These are phyloP conservation scores for Atethmia centrago DNA, from an alignment of 2,888 invertebrate genomes.

Conservation along the genomic window DNA sequence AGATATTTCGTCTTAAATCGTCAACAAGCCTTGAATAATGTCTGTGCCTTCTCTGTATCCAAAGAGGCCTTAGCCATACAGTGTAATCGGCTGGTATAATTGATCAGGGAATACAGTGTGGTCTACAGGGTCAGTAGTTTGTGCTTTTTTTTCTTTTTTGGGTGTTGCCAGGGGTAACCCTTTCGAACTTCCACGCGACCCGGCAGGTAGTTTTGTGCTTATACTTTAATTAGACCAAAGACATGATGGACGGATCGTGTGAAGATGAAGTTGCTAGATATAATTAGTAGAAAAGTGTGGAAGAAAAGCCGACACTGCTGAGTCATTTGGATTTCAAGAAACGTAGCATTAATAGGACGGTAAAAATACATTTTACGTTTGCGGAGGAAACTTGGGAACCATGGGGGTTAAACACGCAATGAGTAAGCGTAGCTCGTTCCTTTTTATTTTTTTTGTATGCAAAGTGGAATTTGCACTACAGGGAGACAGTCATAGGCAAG, in stretches of 20 bases:
- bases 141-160: too few species aligned
- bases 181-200: too few species aligned
- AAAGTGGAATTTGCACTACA: neutral
- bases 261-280: neutral
- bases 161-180: too few species aligned
- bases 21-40: neutral
- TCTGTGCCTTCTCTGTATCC: neutral
- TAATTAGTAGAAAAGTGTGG: rapidly evolving
- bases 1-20: neutral
- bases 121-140: neutral
- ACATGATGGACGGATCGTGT: neutral
- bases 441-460: constrained; percentile 17
- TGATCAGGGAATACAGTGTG: neutral
- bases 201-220: neutral
- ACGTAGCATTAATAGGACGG: neutral
- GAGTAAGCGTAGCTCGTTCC: neutral
- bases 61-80: neutral
- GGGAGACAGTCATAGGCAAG: neutral
- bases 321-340: neutral
- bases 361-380: constrained; percentile 3
- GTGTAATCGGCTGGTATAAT: too few species aligned
- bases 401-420: neutral
- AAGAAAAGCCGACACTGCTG: neutral
- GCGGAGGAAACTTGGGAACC: neutral
- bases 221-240: neutral